phyloP scores from a whole-genome alignment of 2,797 vertebrate genomes.

The Holocentrus rufus region DNA sequence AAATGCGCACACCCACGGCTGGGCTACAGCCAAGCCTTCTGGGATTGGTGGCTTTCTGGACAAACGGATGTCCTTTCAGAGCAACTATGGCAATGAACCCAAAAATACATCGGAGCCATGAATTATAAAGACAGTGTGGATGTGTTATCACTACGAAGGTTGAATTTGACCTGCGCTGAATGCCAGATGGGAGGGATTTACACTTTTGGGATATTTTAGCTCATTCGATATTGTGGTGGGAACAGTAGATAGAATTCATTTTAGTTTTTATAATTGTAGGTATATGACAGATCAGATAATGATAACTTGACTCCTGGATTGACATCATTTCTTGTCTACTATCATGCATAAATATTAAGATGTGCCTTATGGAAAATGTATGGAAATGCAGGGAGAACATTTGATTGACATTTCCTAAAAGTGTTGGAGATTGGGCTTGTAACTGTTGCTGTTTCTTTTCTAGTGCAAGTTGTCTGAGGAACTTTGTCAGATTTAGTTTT shows the following conservation, averaged over 20 bases:
- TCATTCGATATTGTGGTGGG: constrained; percentile 6
- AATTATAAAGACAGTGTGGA: constrained; percentile 27
- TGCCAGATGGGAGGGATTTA: not conserved
- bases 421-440: constrained; percentile 2
- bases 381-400: too few species aligned
- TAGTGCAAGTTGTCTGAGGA: constrained; percentile 19
- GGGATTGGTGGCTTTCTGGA: constrained; percentile 66
- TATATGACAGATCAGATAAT: not conserved
- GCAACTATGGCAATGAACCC: constrained; percentile 52
- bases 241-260: too few species aligned
- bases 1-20: constrained; percentile 45
- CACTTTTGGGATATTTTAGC: constrained; percentile 5
- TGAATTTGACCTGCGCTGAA: constrained; percentile 21
- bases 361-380: too few species aligned
- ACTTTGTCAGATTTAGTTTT: constrained; percentile 44
- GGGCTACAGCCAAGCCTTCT: constrained; percentile 56
- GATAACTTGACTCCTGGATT: not conserved
- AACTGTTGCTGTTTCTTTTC: constrained; percentile 1
- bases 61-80: constrained; percentile 64
- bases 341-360: too few species aligned
- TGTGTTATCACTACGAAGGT: constrained; percentile 43
- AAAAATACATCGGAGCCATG: constrained; percentile 26
- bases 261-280: not conserved
- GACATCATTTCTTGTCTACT: not conserved
- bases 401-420: not conserved